A percentile compares a stretch with the other conserved stretches of the same genome.
Conservation (phyloP, 64 coral and sea anemone species). For the Pocillopora verrucosa region DNA sequence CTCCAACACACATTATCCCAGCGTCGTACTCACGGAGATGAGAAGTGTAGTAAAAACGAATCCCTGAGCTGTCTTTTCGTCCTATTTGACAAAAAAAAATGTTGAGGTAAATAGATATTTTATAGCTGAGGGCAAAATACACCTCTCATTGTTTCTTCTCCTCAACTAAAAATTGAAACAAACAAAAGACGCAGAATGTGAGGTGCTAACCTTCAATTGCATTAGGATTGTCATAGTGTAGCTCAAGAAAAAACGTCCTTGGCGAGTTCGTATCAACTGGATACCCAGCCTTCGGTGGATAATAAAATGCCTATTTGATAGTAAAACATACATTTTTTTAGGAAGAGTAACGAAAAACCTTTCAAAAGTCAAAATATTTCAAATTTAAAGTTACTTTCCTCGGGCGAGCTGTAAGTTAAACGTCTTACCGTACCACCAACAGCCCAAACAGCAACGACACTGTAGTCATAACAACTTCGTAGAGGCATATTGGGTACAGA, state of each 20-base stretch:
- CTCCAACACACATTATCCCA: background rate
- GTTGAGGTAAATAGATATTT: background rate
- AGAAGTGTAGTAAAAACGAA: slow-evolving; percentile 43
- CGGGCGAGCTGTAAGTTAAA: too few relatives aligned
- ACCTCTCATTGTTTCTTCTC: too few relatives aligned
- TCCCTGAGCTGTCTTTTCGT: slow-evolving; percentile 31
- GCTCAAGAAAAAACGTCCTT: background rate
- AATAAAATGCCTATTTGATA: background rate
- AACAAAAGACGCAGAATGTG: too few relatives aligned
- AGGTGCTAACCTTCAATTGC: background rate
- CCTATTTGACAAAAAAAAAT: background rate
- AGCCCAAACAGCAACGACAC: slow-evolving; percentile 32
- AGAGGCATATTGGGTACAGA: slow-evolving; percentile 32
- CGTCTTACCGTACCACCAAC: slow-evolving; percentile 39
- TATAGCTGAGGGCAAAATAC: too few relatives aligned
- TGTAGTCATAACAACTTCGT: background rate
- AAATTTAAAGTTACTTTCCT: too few relatives aligned
- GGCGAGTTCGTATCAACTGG: background rate
- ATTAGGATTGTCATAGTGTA: background rate
- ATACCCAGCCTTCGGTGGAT: background rate
- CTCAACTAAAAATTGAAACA: too few relatives aligned
- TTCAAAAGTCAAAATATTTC: too few relatives aligned
- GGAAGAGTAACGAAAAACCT: background rate
- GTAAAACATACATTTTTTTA: background rate
- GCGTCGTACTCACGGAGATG: slow-evolving; percentile 27